phyloP scores from a whole-genome alignment of 2,113 vertebrate genomes.

The Cettia cetti region DNA sequence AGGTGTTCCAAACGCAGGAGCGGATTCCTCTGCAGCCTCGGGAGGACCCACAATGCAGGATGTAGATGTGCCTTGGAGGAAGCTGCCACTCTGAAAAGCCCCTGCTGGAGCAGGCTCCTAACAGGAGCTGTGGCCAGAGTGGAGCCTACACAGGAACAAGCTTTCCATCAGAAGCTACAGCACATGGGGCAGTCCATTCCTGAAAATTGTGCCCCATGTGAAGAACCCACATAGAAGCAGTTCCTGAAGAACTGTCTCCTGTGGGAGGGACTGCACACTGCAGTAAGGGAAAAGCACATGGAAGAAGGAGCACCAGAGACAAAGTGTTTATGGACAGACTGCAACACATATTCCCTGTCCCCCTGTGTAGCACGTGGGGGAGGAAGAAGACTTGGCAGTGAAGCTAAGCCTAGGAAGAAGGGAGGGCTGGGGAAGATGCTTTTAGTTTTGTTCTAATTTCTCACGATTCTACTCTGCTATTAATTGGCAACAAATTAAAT shows the following conservation, averaged over 20 bases:
- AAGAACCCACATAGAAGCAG: not conserved
- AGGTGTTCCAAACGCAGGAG: not conserved
- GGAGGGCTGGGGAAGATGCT: not conserved
- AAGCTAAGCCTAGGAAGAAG: not conserved
- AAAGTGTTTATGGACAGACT: not conserved
- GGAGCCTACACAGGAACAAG: not conserved
- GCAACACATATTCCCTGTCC: not conserved
- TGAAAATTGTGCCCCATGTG: not conserved
- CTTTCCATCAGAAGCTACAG: not conserved
- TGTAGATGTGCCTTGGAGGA: not conserved
- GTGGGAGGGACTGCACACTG: not conserved
- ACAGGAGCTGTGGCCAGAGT: not conserved
- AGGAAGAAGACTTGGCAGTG: not conserved
- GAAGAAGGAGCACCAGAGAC: not conserved
- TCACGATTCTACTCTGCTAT: not conserved
- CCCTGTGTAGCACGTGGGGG: rapidly evolving
- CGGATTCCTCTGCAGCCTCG: not conserved
- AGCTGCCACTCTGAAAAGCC: not conserved
- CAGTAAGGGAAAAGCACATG: not conserved
- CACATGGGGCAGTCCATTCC: not conserved
- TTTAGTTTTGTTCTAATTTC: not conserved
- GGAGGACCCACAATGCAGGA: not conserved
- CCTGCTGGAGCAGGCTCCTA: not conserved
- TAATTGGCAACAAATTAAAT: not conserved
- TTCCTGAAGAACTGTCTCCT: not conserved